Evolutionary conservation across 2,888 invertebrate species (phyloP).

Genomic region (Euproctis similis): DNA sequence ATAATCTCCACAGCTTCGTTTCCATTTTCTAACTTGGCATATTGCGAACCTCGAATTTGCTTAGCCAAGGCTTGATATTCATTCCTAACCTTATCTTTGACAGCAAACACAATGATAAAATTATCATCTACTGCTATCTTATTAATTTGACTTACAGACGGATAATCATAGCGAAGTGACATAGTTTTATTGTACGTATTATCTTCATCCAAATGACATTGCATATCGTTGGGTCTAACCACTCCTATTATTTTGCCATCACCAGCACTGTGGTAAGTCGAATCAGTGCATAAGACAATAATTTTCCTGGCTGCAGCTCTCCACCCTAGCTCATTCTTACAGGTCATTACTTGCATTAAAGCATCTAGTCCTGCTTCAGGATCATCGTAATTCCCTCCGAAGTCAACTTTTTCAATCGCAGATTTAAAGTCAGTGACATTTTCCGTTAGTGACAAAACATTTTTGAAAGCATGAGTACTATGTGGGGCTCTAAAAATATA

Average conservation of each 20-base stretch:
- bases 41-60: conserved; percentile 80
- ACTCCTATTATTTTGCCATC: conserved; percentile 85
- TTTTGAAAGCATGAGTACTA: conserved; percentile 71
- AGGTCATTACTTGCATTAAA: conserved; percentile 88
- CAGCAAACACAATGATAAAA: conserved; percentile 87
- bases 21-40: conserved; percentile 51
- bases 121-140: conserved; percentile 79
- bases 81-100: conserved; percentile 48
- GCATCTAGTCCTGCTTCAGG: conserved; percentile 93
- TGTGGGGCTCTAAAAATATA: no score
- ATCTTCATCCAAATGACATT: conserved; percentile 78
- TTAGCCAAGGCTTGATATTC: conserved; percentile 73
- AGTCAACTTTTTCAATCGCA: conserved; percentile 9
- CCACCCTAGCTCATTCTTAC: conserved; percentile 84
- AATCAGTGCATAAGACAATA: conserved; percentile 86
- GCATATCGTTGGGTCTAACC: conserved; percentile 80
- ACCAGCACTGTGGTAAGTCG: conserved; percentile 86
- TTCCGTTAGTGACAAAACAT: conserved; percentile 80
- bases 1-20: conserved; percentile 82
- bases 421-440: conserved; percentile 53
- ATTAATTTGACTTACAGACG: conserved; percentile 83
- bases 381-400: conserved; percentile 77
- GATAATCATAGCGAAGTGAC: conserved; percentile 80
- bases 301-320: conserved; percentile 81
- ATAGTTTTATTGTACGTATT: conserved; percentile 63